Base-by-base conservation (phyloP, 2,888 invertebrate species). In the Phoronis australis region DNA sequence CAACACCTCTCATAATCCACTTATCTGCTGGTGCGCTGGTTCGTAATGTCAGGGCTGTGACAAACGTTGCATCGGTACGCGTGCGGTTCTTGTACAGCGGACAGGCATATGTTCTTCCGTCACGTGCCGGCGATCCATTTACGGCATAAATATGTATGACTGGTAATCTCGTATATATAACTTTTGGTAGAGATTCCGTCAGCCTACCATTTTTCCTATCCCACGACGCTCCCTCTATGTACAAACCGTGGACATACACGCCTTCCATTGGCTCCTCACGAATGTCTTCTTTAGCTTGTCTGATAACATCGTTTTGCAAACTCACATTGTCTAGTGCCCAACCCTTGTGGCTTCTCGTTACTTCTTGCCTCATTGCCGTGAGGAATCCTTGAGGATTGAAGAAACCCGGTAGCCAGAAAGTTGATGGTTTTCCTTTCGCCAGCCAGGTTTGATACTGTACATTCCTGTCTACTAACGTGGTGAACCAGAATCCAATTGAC, bases 391-490 rank as follows among this genome's bases (percentile, higher is more conserved):
- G 95, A 1, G 95, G 94, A 79, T 96, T 96, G 79, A 96, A 96
- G 79, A 96, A 95, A 38, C 95, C 96, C 0, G 95, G 94, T 92
- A 96, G 94, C 96, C 96, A 96, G 79, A 94, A 96, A 1, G 87
- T 85, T 64, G 81, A 78, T 0, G 94, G 95, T 55, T 89, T 82
- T 40, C 92, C 93, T 50, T 84, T 84, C 60, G 72, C 75, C 51
- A 77, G 84, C 95, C 95, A 95, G 25, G 82, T 82, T 52, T 87
- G 81, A 75, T 94, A 94, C 76, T 95, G 95, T 42, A 82, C 81
- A 72, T 95, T 92, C 50, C 95, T 82, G 76, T 96, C 95, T 55
- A 96, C 75, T 27, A 96, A 81, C 76, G 96, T 95, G 0, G 95
- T 96, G 73, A 94, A 96, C 96, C 96, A 96, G 80, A 96, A 96